Evolutionary conservation across 2,797 vertebrate species (phyloP).

Genomic region (Dryobates pubescens): DNA sequence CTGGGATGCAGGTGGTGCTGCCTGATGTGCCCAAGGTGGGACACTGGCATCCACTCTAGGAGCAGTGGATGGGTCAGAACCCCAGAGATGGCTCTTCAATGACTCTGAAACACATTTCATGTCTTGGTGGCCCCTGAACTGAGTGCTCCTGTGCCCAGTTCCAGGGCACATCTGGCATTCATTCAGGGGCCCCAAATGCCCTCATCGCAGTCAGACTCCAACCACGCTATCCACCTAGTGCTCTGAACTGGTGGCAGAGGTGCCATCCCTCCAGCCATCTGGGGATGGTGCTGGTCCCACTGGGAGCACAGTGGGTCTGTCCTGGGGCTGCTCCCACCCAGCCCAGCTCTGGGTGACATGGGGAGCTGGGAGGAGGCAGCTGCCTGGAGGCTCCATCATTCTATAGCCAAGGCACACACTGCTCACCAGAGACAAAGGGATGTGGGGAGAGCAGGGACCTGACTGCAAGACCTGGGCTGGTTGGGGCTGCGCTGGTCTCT

Average conservation of each 20-base stretch:
- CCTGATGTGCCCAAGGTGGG: not conserved
- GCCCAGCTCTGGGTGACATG: not conserved
- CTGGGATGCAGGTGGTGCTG: not conserved
- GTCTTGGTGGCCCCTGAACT: rapidly evolving
- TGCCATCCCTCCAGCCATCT: rapidly evolving
- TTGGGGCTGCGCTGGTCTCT: not conserved
- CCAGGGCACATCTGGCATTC: not conserved
- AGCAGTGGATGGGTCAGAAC: not conserved
- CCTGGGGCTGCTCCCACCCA: not conserved
- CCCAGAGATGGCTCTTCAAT: not conserved
- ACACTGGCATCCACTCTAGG: not conserved
- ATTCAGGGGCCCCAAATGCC: not conserved
- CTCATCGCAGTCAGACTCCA: rapidly evolving
- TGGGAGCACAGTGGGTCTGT: not conserved
- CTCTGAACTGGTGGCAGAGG: not conserved
- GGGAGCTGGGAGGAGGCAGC: not conserved
- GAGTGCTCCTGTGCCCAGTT: rapidly evolving
- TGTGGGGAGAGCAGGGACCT: not conserved
- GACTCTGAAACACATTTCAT: not conserved
- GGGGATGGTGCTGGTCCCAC: rapidly evolving
- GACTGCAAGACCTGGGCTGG: not conserved
- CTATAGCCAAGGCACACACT: not conserved
- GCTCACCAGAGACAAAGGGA: conserved; percentile 31
- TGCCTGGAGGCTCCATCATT: not conserved
- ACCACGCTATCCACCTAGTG: not conserved